These are phyloP conservation scores for Lingula anatina DNA, from an alignment of 2,888 invertebrate genomes.

Conservation along the genomic window DNA sequence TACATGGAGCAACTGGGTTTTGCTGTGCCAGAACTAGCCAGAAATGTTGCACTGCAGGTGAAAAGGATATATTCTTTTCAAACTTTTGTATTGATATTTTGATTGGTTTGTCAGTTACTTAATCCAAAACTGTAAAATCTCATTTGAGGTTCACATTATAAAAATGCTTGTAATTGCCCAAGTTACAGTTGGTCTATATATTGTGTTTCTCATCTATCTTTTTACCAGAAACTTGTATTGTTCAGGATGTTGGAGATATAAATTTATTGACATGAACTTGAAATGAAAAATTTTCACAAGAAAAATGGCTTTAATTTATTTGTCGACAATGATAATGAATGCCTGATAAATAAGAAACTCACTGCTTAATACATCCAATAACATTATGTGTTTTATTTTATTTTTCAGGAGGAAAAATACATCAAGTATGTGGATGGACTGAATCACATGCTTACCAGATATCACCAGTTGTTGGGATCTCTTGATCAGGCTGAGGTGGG, in stretches of 20 bases:
- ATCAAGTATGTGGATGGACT: constrained; percentile 50
- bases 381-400: too few relatives aligned
- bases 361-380: too few relatives aligned
- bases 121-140: background rate
- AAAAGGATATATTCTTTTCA: background rate
- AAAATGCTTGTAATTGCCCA: too few relatives aligned
- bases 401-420: constrained; percentile 53
- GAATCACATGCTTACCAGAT: constrained; percentile 46
- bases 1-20: constrained; percentile 54
- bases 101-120: background rate
- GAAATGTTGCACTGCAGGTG: constrained; percentile 54
- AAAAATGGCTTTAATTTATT: background rate
- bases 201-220: too few relatives aligned
- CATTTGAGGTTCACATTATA: too few relatives aligned
- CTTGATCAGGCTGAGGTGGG: constrained; percentile 68
- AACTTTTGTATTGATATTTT: too few relatives aligned
- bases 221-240: too few relatives aligned
- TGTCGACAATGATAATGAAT: background rate
- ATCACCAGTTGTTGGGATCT: constrained; percentile 61
- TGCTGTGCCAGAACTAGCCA: constrained; percentile 52
- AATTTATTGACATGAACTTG: too few relatives aligned
- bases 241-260: too few relatives aligned
- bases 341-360: too few relatives aligned
- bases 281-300: too few relatives aligned
- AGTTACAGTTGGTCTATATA: too few relatives aligned